These are phyloP conservation scores for Luperina testacea DNA, from an alignment of 2,888 invertebrate species.

Conservation along the genomic window DNA sequence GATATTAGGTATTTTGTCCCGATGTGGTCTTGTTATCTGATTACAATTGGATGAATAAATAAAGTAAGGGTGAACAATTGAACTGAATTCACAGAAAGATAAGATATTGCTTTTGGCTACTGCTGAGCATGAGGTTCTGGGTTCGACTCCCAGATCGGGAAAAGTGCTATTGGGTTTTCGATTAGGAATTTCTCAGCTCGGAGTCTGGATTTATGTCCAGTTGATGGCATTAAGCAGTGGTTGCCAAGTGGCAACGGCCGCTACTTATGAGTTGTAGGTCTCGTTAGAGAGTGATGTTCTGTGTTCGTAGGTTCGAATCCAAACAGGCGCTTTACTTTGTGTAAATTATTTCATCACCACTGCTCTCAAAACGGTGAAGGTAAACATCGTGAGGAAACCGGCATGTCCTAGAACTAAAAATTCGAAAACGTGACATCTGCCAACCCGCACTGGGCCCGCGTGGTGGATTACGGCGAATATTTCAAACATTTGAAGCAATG, in stretches of 20 bases:
- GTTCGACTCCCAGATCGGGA: background rate
- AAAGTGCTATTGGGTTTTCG: background rate
- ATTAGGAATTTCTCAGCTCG: background rate
- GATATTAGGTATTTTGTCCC: slow-evolving; percentile 51
- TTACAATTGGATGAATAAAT: slow-evolving; percentile 46
- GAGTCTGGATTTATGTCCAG: background rate
- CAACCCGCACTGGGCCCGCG: no score
- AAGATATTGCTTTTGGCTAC: background rate
- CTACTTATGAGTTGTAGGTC: no score
- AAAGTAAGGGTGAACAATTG: slow-evolving; percentile 20
- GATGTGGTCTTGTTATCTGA: slow-evolving; percentile 50
- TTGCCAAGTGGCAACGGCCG: no score
- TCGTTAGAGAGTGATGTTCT: no score
- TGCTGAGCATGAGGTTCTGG: background rate
- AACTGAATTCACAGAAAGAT: background rate
- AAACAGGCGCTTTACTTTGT: no score
- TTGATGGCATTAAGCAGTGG: background rate
- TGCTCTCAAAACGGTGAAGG: no score
- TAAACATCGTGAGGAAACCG: no score
- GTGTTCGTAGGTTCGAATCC: no score
- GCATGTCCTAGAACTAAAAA: no score
- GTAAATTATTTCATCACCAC: no score
- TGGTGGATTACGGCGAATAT: no score
- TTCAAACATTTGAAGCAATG: background rate
- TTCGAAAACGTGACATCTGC: no score